These are phyloP conservation scores for Probosciger aterrimus DNA, from an alignment of 2,113 vertebrate genomes.

Conservation along the genomic window DNA sequence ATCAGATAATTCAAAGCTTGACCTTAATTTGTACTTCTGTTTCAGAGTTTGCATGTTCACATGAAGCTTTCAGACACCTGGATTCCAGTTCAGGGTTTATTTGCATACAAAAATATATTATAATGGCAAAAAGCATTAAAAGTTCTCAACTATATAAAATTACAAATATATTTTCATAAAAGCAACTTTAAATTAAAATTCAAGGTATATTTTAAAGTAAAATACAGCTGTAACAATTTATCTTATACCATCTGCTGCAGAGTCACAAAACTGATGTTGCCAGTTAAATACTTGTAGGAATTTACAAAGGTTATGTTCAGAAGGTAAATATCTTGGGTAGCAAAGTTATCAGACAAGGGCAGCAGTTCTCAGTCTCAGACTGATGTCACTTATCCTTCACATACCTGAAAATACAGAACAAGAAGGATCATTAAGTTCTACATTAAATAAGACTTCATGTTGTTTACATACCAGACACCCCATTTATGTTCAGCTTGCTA, in stretches of 20 bases:
- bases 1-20: background rate
- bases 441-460: background rate
- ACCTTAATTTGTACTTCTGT: background rate
- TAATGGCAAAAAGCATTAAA: conserved; percentile 77
- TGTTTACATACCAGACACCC: background rate
- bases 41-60: background rate
- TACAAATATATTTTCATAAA: conserved; percentile 87
- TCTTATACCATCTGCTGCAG: conserved; percentile 30
- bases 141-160: conserved; percentile 88
- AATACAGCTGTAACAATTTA: conserved; percentile 63
- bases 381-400: conserved; percentile 43
- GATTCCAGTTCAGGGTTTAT: conserved; percentile 72
- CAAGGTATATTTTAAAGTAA: conserved; percentile 73
- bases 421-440: background rate
- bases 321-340: background rate
- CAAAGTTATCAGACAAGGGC: background rate
- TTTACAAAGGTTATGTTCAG: background rate
- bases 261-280: background rate
- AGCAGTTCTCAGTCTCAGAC: background rate
- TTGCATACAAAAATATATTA: conserved; percentile 98
- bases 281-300: conserved; percentile 8
- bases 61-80: conserved; percentile 11
- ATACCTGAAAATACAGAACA: conserved; percentile 63
- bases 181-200: conserved; percentile 87
- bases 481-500: background rate